phyloP scores from a whole-genome alignment of 2,113 vertebrate species.

The Trochalopteron elliotii region DNA sequence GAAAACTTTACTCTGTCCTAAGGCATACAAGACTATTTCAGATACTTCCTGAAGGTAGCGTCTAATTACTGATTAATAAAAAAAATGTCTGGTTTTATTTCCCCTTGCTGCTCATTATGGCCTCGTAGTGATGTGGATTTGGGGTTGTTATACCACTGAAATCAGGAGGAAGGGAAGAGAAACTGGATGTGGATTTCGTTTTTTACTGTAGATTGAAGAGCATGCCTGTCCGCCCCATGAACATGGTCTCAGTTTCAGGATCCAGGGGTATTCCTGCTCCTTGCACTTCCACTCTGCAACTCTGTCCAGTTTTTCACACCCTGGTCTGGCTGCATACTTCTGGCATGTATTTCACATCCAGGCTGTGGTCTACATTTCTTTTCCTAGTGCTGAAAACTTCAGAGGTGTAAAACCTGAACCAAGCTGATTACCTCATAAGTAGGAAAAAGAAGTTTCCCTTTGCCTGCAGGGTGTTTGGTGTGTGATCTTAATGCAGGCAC shows the following conservation, averaged over 20 bases:
- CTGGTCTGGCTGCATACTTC: not conserved
- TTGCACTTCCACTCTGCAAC: not conserved
- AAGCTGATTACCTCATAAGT: not conserved
- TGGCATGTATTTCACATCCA: not conserved
- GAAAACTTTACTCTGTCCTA: not conserved
- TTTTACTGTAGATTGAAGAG: accelerated
- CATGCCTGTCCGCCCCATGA: not conserved
- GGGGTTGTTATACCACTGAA: not conserved
- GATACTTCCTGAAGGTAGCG: not conserved
- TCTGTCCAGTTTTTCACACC: not conserved
- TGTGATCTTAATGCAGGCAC: not conserved
- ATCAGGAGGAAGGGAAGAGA: not conserved
- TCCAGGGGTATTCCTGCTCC: not conserved
- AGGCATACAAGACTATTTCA: not conserved
- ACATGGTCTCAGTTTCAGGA: not conserved
- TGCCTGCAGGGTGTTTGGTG: not conserved
- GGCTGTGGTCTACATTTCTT: not conserved
- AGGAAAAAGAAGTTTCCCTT: not conserved
- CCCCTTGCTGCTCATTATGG: not conserved
- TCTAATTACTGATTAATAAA: not conserved
- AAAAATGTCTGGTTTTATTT: not conserved
- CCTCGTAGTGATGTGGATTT: not conserved
- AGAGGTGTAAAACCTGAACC: not conserved
- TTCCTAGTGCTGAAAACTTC: not conserved
- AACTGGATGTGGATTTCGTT: not conserved